Conservation (phyloP, 2,888 invertebrate species). For the Junonia oenone region DNA sequence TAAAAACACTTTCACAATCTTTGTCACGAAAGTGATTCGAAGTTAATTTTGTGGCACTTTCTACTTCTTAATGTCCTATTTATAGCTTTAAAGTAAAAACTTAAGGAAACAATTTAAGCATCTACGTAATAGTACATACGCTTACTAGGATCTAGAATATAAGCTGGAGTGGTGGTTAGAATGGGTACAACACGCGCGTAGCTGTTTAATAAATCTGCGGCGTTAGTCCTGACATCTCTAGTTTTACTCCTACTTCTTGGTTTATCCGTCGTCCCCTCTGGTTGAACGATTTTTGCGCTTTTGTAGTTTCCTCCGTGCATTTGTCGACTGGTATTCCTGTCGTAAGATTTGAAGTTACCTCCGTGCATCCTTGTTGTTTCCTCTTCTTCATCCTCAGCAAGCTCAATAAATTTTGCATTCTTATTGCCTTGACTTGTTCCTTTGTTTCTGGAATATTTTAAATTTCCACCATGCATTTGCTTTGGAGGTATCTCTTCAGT, state of each 20-base stretch:
- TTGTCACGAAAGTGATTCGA: conserved; percentile 17
- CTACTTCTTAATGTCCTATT: conserved; percentile 34
- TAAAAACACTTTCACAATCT: conserved; percentile 29
- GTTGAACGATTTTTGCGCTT: conserved; percentile 49
- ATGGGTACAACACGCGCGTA: conserved; percentile 62
- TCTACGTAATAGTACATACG: conserved; percentile 74
- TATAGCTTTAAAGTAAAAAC: conserved; percentile 15
- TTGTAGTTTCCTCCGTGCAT: conserved; percentile 71
- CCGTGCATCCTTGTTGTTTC: conserved; percentile 38
- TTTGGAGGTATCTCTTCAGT: conserved; percentile 27
- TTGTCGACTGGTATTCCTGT: conserved; percentile 36
- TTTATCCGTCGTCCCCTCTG: conserved; percentile 30
- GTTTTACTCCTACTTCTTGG: conserved; percentile 28
- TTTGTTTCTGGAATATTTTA: conserved; percentile 37
- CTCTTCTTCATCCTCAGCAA: conserved; percentile 46
- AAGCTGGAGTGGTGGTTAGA: conserved; percentile 58
- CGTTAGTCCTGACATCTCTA: conserved; percentile 36
- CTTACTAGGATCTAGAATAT: conserved; percentile 72
- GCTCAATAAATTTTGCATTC: conserved; percentile 53
- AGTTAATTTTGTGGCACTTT: conserved; percentile 52
- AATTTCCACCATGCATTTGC: conserved; percentile 51
- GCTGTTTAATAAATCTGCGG: conserved; percentile 57
- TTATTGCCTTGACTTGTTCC: conserved; percentile 34
- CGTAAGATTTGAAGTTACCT: conserved; percentile 44
- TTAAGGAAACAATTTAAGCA: conserved; percentile 30